Conservation (phyloP, 2,888 invertebrate genomes). For the Muscina levida region DNA sequence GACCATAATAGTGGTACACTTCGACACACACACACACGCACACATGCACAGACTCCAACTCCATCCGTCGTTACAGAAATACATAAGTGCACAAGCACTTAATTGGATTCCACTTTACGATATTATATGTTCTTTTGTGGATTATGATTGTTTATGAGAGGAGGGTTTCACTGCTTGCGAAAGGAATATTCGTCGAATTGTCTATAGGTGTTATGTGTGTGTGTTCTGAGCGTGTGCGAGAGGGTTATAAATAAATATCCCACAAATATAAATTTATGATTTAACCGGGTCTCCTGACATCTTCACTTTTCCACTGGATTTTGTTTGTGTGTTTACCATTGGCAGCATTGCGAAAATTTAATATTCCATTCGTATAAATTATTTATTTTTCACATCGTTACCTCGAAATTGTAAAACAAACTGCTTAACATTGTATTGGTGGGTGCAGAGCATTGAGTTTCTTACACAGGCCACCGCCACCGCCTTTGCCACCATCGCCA, state of each 20-base stretch:
- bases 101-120: slow-evolving; percentile 72
- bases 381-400: slow-evolving; percentile 4
- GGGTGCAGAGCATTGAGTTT: background rate
- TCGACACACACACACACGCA: slow-evolving; percentile 19
- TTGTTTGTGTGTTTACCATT: background rate
- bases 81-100: slow-evolving; percentile 58
- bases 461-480: too few species aligned
- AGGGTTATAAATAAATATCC: slow-evolving; percentile 21
- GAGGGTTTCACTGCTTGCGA: background rate
- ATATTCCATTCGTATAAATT: background rate
- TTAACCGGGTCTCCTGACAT: background rate
- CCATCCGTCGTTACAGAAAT: too few species aligned
- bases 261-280: slow-evolving; percentile 33
- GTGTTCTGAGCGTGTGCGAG: slow-evolving; percentile 1
- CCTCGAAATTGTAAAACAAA: background rate
- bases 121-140: slow-evolving; percentile 74
- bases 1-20: too few species aligned
- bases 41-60: too few species aligned
- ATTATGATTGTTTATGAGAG: slow-evolving; percentile 73
- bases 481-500: background rate
- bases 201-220: too few species aligned
- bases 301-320: background rate
- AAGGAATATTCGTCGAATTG: too few species aligned
- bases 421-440: background rate
- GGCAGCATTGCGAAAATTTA: background rate